These are phyloP conservation scores for Drosophila subquinaria DNA, from an alignment of 2,888 invertebrate genomes.

Conservation along the genomic window DNA sequence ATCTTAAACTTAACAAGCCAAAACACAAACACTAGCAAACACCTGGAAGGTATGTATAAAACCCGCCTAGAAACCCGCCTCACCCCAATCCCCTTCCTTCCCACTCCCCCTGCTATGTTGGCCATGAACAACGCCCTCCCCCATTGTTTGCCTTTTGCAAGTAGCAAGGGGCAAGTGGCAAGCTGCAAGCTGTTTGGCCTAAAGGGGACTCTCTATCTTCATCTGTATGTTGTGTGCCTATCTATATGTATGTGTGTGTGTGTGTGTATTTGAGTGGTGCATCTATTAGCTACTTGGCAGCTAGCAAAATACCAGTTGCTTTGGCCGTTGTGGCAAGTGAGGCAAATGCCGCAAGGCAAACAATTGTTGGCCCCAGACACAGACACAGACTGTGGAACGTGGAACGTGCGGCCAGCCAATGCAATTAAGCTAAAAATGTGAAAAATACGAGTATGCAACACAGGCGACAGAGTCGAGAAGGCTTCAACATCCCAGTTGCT, in stretches of 20 bases:
- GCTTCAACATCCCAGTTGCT: slow-evolving; percentile 36
- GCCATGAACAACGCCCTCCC: slow-evolving; percentile 32
- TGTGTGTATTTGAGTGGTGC: slow-evolving; percentile 40
- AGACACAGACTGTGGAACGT: slow-evolving; percentile 40
- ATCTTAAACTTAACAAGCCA: slow-evolving; percentile 65
- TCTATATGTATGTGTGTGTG: slow-evolving; percentile 7
- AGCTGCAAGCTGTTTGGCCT: slow-evolving; percentile 50
- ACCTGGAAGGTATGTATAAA: slow-evolving; percentile 1
- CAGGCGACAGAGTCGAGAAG: slow-evolving; percentile 1
- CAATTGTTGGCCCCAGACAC: slow-evolving; percentile 62
- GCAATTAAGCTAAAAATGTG: slow-evolving; percentile 80
- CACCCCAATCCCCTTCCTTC: slow-evolving; percentile 1
- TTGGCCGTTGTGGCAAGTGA: slow-evolving; percentile 55
- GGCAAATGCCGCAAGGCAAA: slow-evolving; percentile 61
- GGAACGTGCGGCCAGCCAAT: slow-evolving; percentile 78
- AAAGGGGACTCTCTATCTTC: slow-evolving; percentile 11
- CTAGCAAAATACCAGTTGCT: slow-evolving; percentile 74
- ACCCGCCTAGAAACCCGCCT: slow-evolving; percentile 23
- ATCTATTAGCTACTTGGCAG: slow-evolving; percentile 71
- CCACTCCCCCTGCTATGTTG: slow-evolving; percentile 12
- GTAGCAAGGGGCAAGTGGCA: slow-evolving; percentile 52
- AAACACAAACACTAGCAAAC: slow-evolving; percentile 52
- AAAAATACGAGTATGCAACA: slow-evolving; percentile 59
- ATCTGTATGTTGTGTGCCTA: background rate
- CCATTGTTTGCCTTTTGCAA: slow-evolving; percentile 60